Base-by-base conservation (phyloP, 2,797 vertebrate genomes). In the Pangasius sanitwongsei region DNA sequence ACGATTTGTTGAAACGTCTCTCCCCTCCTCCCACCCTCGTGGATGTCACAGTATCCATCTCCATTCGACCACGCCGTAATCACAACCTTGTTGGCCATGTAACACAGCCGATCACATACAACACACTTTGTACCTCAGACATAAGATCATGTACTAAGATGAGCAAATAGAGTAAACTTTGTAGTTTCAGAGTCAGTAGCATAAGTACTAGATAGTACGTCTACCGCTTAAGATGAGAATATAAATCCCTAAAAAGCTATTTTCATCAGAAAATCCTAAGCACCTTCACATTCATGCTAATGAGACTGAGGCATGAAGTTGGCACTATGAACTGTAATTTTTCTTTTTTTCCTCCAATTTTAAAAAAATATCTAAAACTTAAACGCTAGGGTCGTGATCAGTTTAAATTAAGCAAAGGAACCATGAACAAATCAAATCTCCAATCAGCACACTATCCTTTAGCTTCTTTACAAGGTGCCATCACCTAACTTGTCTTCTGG, bases 1-100 rank as follows among this genome's bases (percentile, higher is more conserved):
- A 72, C 23, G 50, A 48, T 23, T 85, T 85, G 65, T 57, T 85
- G 34, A 55, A 70, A 55, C 94, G 41, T 82, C 75, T 85, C 25
- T 70, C 83, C 83, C 83, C 48, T 85, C 83, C 83, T 85, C 65
- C 50, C 20, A 53, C 6, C 65, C 48, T 25, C 28, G 20, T 55
- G 50, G 31, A 70, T 72, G 65, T 85, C 83, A 85, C 50, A 55
- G 83, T 37, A 85, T 85, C 83, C 67, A 72, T 72, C 83, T 85
- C 83, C 83, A 72, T 85, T 85, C 48, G n/a, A 55, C 48, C 67
- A 70, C n/a, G 65, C 31, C 20, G 3, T 72, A 70, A 70, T 85
- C 83, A 55, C 83, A 85, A 55, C 31, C 65, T 37, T 70, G 83
- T 85, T 70, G n/a, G 11, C 48, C 65, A 50, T 55, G 44, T 37